Percentiles rank a stretch among this genome's conserved stretches.
These are phyloP conservation scores for Hydrotaea diabolus DNA, from an alignment of 2,888 invertebrate genomes.

Conservation along the genomic window DNA sequence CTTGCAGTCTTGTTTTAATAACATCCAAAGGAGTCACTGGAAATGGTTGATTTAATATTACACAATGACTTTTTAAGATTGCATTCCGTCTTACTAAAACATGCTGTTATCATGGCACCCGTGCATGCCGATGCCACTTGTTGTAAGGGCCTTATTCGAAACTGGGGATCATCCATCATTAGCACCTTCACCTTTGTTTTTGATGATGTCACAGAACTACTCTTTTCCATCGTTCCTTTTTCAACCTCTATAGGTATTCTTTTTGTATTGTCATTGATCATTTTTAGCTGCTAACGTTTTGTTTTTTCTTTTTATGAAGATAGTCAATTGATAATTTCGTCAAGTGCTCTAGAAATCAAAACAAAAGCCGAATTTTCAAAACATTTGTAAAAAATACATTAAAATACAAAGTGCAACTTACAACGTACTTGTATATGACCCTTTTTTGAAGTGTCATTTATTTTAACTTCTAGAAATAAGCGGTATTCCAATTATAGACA, in stretches of 20 bases:
- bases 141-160: constrained; percentile 82
- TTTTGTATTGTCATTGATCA: constrained; percentile 12
- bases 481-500: no score
- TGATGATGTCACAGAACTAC: neutral
- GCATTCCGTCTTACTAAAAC: constrained; percentile 86
- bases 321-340: neutral
- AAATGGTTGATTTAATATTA: no score
- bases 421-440: no score
- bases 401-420: no score
- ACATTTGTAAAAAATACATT: no score
- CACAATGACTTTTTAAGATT: neutral
- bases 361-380: neutral
- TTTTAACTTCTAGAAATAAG: no score
- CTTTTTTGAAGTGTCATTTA: no score
- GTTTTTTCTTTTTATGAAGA: neutral
- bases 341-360: neutral
- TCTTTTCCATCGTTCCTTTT: no score
- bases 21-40: constrained; percentile 99
- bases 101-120: constrained; percentile 93
- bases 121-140: constrained; percentile 82
- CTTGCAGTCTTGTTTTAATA: constrained; percentile 98
- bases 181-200: neutral
- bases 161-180: constrained; percentile 87
- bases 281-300: neutral
- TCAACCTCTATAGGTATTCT: neutral